A percentile compares a stretch with the other conserved stretches of the same genome.
Conservation (phyloP, 2,797 vertebrate species). For the Adrianichthys oophorus region DNA sequence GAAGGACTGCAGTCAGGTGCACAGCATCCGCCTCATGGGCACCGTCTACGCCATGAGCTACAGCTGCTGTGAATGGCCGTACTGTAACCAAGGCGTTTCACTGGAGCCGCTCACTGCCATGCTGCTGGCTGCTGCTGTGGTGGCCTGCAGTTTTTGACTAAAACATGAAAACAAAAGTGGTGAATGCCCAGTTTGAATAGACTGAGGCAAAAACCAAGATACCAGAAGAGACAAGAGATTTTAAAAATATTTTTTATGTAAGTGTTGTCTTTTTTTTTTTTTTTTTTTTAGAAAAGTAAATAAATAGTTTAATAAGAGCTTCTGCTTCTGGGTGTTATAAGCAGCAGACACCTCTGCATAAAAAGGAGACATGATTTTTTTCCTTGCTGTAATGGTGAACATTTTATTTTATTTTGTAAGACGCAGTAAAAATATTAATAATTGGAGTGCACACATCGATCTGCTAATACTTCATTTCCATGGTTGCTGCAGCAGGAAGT, state of each 20-base stretch:
- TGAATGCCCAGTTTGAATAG: conserved; percentile 34
- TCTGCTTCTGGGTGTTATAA: background rate
- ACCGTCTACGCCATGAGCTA: conserved; percentile 52
- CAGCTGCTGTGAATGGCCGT: conserved; percentile 60
- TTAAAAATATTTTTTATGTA: background rate
- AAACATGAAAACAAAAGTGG: background rate
- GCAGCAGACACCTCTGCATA: no score
- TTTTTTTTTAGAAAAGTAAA: conserved; percentile 17
- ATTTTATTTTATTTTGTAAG: no score
- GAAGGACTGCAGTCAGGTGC: conserved; percentile 39
- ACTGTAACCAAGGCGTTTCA: conserved; percentile 63
- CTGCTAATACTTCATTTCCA: no score
- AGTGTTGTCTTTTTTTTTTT: background rate
- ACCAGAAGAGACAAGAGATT: background rate
- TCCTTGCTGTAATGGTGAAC: no score
- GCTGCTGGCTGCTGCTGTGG: conserved; percentile 22
- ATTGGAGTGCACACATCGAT: no score
- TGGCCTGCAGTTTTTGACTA: conserved; percentile 15
- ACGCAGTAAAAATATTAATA: no score
- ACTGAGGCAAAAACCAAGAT: conserved; percentile 26
- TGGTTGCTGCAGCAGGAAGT: no score
- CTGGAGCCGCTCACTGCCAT: conserved; percentile 7
- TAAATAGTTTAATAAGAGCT: conserved; percentile 24
- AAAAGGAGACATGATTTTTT: no score
- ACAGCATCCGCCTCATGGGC: conserved; percentile 36